Conservation (phyloP, 2,888 invertebrate species). For the Eupithecia inturbata region DNA sequence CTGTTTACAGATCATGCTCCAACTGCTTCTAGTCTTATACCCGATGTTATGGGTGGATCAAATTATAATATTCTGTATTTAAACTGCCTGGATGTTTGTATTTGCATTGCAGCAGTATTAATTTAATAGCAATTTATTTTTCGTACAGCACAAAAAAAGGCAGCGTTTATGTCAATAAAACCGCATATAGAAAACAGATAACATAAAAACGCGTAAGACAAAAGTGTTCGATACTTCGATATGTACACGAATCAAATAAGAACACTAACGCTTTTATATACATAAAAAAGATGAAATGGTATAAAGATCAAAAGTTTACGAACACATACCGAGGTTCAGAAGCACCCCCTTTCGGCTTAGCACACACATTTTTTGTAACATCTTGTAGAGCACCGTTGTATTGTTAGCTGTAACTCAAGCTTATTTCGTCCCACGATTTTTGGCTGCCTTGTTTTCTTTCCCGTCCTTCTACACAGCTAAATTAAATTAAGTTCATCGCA, state of each 20-base stretch:
- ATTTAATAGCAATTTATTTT: not conserved
- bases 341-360: not conserved
- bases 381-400: not conserved
- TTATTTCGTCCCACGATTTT: not conserved
- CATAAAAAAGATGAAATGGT: not conserved
- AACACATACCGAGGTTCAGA: not conserved
- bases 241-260: not conserved
- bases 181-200: not conserved
- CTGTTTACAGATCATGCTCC: slow-evolving; percentile 43
- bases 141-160: too few relatives aligned
- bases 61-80: not conserved
- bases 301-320: not conserved
- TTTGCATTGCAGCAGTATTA: not conserved
- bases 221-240: not conserved
- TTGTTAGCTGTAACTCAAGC: not conserved
- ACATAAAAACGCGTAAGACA: not conserved
- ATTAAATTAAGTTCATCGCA: not conserved
- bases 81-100: not conserved
- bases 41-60: slow-evolving; percentile 24
- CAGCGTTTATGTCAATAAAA: not conserved
- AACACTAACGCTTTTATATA: not conserved
- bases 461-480: not conserved
- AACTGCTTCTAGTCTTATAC: slow-evolving; percentile 25
- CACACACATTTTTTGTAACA: not conserved
- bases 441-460: not conserved